phyloP scores from a whole-genome alignment of 2,797 vertebrate species.

The Onychomys torridus region DNA sequence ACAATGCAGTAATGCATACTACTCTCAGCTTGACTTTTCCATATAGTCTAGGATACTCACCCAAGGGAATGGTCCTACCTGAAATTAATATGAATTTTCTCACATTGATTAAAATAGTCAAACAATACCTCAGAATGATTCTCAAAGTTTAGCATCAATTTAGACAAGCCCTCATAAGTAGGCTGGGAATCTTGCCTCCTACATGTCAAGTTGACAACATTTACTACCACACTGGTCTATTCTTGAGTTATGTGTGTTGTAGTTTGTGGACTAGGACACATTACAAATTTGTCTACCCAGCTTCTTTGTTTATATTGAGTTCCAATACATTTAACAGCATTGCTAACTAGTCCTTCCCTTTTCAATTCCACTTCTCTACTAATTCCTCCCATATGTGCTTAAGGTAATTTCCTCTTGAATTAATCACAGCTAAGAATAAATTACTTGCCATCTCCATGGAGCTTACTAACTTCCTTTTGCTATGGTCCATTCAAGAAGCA shows the following conservation, averaged over 20 bases:
- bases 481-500: background rate
- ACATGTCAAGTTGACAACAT: background rate
- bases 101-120: background rate
- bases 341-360: background rate
- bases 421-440: background rate
- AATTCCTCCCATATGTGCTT: background rate
- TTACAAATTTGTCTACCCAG: slow-evolving; percentile 16
- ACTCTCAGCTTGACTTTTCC: background rate
- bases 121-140: background rate
- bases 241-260: background rate
- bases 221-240: background rate
- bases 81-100: background rate
- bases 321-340: slow-evolving; percentile 31
- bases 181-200: background rate
- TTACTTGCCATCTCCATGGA: background rate
- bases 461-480: background rate
- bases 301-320: background rate
- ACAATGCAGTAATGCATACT: background rate
- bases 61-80: background rate
- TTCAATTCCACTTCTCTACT: background rate
- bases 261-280: background rate
- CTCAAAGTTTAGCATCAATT: background rate
- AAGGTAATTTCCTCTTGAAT: slow-evolving; percentile 40
- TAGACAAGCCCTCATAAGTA: background rate
- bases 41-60: background rate